These are phyloP conservation scores for Sebastes diaconus DNA, from an alignment of 2,797 vertebrate species.

Conservation along the genomic window DNA sequence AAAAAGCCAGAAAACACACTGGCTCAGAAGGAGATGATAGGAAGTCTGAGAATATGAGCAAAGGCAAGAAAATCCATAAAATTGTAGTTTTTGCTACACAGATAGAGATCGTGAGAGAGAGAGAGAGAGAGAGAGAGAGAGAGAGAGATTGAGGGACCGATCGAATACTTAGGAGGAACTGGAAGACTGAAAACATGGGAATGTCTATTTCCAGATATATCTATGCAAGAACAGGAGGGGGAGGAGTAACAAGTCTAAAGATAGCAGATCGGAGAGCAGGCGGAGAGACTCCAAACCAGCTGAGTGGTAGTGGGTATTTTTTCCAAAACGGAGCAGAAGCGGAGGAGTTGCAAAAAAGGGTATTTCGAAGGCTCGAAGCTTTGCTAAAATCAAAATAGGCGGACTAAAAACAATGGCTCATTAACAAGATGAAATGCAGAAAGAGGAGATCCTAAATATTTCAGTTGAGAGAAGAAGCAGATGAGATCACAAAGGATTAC, in stretches of 20 bases:
- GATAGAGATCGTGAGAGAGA: not conserved
- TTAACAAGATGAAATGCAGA: not conserved
- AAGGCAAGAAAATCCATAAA: conserved; percentile 12
- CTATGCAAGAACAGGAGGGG: conserved; percentile 67
- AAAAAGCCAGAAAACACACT: not conserved
- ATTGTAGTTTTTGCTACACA: not conserved
- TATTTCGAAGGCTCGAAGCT: conserved; percentile 6
- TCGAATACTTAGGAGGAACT: conserved; percentile 11
- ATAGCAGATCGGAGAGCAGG: conserved; percentile 54
- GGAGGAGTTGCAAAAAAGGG: not conserved
- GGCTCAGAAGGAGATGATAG: conserved; percentile 11
- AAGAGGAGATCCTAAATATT: conserved; percentile 1
- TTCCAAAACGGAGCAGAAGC: not conserved
- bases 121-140: not conserved
- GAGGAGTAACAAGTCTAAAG: conserved; percentile 46
- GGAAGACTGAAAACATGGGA: conserved; percentile 35
- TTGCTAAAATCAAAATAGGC: not conserved
- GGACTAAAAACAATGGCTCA: not conserved
- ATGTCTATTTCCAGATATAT: conserved; percentile 63
- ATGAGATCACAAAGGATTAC: not conserved
- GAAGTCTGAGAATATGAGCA: not conserved
- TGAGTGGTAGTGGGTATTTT: conserved; percentile 20
- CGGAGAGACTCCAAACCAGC: conserved; percentile 26
- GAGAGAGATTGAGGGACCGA: not conserved
- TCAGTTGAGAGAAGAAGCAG: not conserved